These are phyloP conservation scores for Ptilodon capucinus DNA, from an alignment of 2,888 invertebrate species.

Conservation along the genomic window DNA sequence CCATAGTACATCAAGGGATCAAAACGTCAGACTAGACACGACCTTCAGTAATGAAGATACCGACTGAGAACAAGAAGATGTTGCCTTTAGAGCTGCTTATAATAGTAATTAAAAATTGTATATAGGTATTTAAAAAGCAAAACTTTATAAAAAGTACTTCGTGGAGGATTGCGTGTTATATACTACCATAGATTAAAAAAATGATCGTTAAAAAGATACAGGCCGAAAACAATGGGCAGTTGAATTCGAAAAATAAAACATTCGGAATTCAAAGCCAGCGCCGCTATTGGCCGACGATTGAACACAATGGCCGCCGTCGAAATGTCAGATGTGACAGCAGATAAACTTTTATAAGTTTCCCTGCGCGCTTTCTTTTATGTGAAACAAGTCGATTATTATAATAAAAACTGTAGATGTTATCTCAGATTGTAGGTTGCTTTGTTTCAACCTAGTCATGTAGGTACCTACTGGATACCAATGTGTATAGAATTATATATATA, in stretches of 20 bases:
- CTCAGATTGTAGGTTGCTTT: not conserved
- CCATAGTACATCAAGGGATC: too few relatives aligned
- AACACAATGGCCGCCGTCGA: conserved; percentile 61
- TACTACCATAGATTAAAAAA: not conserved
- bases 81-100: too few relatives aligned
- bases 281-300: conserved; percentile 57
- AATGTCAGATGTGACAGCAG: conserved; percentile 72
- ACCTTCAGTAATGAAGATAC: too few relatives aligned
- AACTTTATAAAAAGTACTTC: too few relatives aligned
- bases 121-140: too few relatives aligned
- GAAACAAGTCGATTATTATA: conserved; percentile 34
- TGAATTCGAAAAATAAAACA: conserved; percentile 59
- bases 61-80: too few relatives aligned
- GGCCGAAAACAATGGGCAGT: conserved; percentile 55
- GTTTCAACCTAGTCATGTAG: not conserved
- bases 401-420: not conserved
- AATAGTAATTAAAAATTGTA: too few relatives aligned
- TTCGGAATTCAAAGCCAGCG: conserved; percentile 59
- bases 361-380: conserved; percentile 31
- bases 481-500: too few relatives aligned
- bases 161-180: too few relatives aligned
- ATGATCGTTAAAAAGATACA: conserved; percentile 30
- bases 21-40: too few relatives aligned
- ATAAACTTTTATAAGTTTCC: conserved; percentile 48
- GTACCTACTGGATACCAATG: too few relatives aligned